Evolutionary conservation across 2,113 vertebrate genomes (phyloP), one percentile per base, ranked within the genome.

Genomic region (Datnioides undecimradiatus): DNA sequence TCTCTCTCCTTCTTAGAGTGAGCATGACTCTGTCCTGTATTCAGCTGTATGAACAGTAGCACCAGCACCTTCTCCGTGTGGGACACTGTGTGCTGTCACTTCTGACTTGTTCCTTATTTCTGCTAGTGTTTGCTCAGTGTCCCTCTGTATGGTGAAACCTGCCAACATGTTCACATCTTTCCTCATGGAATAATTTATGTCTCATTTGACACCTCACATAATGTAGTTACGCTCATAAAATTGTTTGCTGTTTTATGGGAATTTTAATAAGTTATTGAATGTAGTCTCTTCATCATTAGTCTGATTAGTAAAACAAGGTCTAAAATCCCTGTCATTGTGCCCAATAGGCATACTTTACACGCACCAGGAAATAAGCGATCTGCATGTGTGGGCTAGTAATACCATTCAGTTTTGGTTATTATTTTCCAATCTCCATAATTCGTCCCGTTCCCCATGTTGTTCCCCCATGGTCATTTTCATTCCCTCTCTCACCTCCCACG

Each of bases 391-490:
- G 93, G 91, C 90, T 76, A 76, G 75, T 91, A 91, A 91, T 89
- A 91, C 89, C 90, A 82, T 91, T 93, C 86, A 86, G 84, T 86
- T 93, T 81, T 87, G 74, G 88, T 94, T 93, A 94, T 95, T 94
- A 95, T 94, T 94, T 93, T 94, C 89, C 93, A 94, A 95, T 95
- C 91, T 94, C 88, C 92, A 92, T 95, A 93, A 94, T 94, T 94
- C 88, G 79, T 92, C 90, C 91, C 81, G 80, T 96, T 96, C 95
- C 95, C 93, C 85, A 88, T 93, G 94, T 93, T 94, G 93, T 94
- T 92, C 95, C 95, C 93, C 95, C 93, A 93, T 94, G 96, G 96
- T 96, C 95, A 95, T 96, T 96, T 95, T 96, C 95, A 96, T 96
- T 95, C 95, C 94, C 95, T 95, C 94, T 95, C 92, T 94, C 95